Evolutionary conservation across 2,113 vertebrate genomes (phyloP).

Genomic region (Pholis gunnellus): DNA sequence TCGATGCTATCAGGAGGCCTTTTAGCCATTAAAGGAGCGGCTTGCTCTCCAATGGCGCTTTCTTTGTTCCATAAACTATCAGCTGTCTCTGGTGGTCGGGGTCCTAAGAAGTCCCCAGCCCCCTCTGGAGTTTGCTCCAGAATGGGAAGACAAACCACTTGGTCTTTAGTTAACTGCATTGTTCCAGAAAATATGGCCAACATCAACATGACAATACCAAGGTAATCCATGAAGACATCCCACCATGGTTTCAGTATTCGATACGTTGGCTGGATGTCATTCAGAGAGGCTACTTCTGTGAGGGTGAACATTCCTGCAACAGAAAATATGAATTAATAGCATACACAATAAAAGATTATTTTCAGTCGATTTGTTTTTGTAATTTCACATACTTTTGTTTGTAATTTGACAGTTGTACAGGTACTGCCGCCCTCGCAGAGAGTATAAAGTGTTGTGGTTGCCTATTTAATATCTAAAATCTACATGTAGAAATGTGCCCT

Average conservation of each 20-base stretch:
- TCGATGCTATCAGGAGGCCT: constrained; percentile 81
- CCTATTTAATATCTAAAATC: neutral
- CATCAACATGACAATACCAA: constrained; percentile 98
- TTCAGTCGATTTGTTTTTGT: neutral
- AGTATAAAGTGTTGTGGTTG: neutral
- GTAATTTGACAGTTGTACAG: neutral
- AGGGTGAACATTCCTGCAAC: constrained; percentile 98
- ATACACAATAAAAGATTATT: neutral
- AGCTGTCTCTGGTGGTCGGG: constrained; percentile 54
- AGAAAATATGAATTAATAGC: constrained; percentile 51
- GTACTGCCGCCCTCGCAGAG: neutral
- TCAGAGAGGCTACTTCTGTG: constrained; percentile 98
- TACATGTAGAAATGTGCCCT: neutral
- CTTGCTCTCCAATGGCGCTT: constrained; percentile 78
- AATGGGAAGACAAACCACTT: constrained; percentile 97
- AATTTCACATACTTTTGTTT: neutral
- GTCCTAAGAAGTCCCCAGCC: constrained; percentile 52
- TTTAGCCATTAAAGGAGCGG: constrained; percentile 81
- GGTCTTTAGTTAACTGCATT: constrained; percentile 99
- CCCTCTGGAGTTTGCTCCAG: constrained; percentile 83
- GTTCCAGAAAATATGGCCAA: constrained; percentile 99
- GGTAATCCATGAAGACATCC: constrained; percentile 99
- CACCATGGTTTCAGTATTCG: constrained; percentile 99
- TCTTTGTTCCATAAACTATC: constrained; percentile 75
- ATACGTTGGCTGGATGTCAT: constrained; percentile 98